Evolutionary conservation across 2,888 invertebrate genomes (phyloP), one percentile per base, ranked within the genome.

Genomic region (Yponomeuta evonymella): DNA sequence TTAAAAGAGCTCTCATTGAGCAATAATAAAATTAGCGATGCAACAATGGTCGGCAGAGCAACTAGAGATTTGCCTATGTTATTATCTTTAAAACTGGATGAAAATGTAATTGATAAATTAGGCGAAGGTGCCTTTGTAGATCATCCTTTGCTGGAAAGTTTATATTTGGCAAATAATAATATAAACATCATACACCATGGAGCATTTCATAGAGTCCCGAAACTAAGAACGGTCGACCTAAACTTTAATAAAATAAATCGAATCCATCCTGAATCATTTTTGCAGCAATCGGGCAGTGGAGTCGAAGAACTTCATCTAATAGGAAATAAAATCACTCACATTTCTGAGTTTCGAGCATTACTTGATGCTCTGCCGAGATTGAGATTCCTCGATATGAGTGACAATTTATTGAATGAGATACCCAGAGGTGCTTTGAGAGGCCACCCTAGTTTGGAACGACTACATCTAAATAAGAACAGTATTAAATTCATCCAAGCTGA

Each of bases 191-290:
- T 97, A 70, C 94, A 95, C 73, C 95, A 96, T 78, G 96, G 97
- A 1, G 96, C 97, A 2, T 97, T 97, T 79, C 95, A 97, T 77
- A 93, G 96, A 76, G 94, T 97, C 1, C 96, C 97, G 0, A 94
- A 94, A 73, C 83, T 97, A 72, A 94, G 95, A 77, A 93, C 94
- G 23, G 92, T 97, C 15, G 96, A 97, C 82, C 87, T 97, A 74
- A 97, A 96, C 81, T 94, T 95, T 76, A 97, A 97, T 81, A 92
- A 93, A 71, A 94, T 97, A 67, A 93, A 94, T 70, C 94, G 95
- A 77, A 94, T 97, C 70, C 97, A 97, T 77, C 96, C 96, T 0
- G 96, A 97, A 83, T 96, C 97, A 71, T 96, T 97, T 84, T 85
- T 96, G 23, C 96, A 95, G 79, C 94, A 95, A 73, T 95, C 95